Conservation (phyloP, 2,113 vertebrate species). For the Heterocephalus glaber region DNA sequence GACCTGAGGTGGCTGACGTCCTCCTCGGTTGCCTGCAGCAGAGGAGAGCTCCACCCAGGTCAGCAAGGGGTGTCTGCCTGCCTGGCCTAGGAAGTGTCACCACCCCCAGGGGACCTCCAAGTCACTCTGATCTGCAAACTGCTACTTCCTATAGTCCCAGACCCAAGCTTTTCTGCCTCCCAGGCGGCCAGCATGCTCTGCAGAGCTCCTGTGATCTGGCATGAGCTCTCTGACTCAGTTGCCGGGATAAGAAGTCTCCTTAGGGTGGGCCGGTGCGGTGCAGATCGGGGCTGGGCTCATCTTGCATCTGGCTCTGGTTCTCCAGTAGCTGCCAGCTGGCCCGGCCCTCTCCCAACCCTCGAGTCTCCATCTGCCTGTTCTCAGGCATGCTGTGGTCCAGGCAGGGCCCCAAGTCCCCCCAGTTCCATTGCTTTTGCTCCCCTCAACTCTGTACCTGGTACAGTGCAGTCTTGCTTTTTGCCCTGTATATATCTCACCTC, state of each 20-base stretch:
- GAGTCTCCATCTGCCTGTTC: background rate
- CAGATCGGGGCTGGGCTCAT: too few species aligned
- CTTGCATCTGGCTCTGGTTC: background rate
- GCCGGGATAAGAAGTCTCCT: background rate
- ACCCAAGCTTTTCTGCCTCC: background rate
- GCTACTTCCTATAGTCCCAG: background rate
- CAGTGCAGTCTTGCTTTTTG: background rate
- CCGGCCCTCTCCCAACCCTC: background rate
- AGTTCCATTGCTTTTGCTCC: fast-evolving
- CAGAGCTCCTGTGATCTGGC: background rate
- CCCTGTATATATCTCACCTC: background rate
- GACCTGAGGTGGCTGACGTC: background rate
- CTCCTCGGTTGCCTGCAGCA: background rate
- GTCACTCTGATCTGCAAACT: background rate
- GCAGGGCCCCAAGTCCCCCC: background rate
- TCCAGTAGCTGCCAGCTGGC: background rate
- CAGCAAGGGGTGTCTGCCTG: background rate
- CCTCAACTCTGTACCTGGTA: background rate
- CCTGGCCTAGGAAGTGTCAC: background rate
- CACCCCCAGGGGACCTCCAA: background rate
- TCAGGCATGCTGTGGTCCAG: background rate
- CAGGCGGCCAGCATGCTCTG: background rate
- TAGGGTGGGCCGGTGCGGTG: too few species aligned
- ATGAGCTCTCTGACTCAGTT: background rate
- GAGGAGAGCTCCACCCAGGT: background rate